Evolutionary conservation across 2,113 vertebrate genomes (phyloP), one percentile per base, ranked within the genome.

Genomic region (Pollimyrus isidori): DNA sequence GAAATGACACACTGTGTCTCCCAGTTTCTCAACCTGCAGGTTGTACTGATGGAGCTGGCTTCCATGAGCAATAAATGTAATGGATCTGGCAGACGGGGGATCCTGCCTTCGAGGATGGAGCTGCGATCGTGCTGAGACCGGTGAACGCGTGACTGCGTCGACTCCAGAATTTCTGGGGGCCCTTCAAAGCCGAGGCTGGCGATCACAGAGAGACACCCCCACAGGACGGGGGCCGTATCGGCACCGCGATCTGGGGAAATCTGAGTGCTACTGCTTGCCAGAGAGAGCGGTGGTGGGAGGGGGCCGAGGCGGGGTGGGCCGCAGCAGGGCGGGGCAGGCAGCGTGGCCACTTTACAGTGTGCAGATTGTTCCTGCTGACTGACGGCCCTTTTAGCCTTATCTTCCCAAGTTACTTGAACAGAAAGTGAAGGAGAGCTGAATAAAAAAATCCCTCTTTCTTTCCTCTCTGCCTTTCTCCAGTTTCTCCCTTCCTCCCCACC

Each of bases 351-450:
- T 80, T 48, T 46, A 96, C 95, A 96, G 94, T 95, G 95, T 95
- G 93, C 90, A 93, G 94, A 95, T 96, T 96, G 96, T 96, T 96
- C 94, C 90, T 87, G 94, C 95, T 95, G 95, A 95, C 95, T 95
- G 94, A 96, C 94, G 93, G 95, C 94, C 94, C 96, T 96, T 96
- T 96, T 95, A 95, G 95, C 94, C 95, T 96, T 96, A 96, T 96
- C 96, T 95, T 94, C 94, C 92, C 89, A 91, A 95, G 95, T 94
- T 95, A 95, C 95, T 95, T 95, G 95, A 95, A 96, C 95, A 94
- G 95, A 96, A 95, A 96, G 94, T 93, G 92, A 94, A 95, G 94
- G 94, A 95, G 94, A 94, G 92, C 92, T 92, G 91, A 91, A 86
- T 90, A 92, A 88, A 94, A 95, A 95, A 93, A 56, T 88, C 92